Conservation (phyloP, 2,113 vertebrate species). For the Cercopithecus mona region DNA sequence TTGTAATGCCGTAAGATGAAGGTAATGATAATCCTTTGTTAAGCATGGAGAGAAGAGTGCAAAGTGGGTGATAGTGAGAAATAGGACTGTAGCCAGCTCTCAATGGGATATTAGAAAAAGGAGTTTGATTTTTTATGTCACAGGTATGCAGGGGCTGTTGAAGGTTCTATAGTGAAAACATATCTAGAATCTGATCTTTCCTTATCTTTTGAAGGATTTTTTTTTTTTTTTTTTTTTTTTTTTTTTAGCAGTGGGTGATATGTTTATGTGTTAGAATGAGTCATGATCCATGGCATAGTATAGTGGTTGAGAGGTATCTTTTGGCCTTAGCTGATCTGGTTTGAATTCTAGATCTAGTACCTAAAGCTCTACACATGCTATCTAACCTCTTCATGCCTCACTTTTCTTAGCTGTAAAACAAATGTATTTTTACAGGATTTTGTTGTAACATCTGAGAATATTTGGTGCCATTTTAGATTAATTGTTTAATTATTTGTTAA, state of each 20-base stretch:
- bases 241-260: no score
- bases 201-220: neutral
- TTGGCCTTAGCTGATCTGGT: neutral
- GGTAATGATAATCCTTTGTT: neutral
- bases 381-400: neutral
- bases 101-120: neutral
- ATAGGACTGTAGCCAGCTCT: neutral
- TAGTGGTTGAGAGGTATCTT: neutral
- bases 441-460: neutral
- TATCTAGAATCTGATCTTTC: neutral
- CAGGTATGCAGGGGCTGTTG: neutral
- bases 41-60: neutral
- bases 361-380: neutral
- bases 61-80: neutral
- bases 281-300: rapidly evolving
- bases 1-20: neutral
- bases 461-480: neutral
- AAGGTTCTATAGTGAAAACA: neutral
- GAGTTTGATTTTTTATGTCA: neutral
- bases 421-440: neutral
- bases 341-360: neutral
- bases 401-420: neutral
- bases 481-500: neutral
- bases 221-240: no score
- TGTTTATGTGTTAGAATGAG: neutral